Percentiles rank a stretch among this genome's conserved stretches.
phyloP scores from a whole-genome alignment of 2,113 vertebrate genomes.

The Actenoides hombroni region DNA sequence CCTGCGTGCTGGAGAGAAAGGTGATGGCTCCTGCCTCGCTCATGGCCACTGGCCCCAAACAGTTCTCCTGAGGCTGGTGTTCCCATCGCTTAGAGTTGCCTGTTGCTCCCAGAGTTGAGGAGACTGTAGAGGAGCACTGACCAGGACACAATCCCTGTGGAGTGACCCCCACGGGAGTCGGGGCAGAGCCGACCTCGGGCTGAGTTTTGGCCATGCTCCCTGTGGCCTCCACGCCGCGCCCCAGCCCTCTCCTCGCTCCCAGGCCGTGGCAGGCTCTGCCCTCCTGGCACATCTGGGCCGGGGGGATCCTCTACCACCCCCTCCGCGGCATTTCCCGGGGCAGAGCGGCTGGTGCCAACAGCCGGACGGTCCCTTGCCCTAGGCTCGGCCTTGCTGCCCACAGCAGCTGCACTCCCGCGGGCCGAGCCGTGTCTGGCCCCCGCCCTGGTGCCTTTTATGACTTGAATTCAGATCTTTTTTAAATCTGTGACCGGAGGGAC shows the following conservation, averaged over 20 bases:
- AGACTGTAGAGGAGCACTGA: neutral
- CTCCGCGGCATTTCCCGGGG: neutral
- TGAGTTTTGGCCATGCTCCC: neutral
- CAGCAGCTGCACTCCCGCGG: neutral
- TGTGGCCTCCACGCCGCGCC: neutral
- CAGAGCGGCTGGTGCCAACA: neutral
- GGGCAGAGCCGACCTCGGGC: neutral
- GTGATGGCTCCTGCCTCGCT: neutral
- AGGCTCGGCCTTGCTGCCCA: neutral
- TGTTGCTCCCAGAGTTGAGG: neutral
- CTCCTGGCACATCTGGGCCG: no score
- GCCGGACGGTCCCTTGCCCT: neutral
- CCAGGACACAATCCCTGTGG: accelerated
- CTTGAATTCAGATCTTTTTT: accelerated
- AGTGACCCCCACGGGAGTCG: accelerated
- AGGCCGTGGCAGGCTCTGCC: neutral
- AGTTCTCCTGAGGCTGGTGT: accelerated
- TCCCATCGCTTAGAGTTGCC: neutral
- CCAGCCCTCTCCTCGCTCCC: neutral
- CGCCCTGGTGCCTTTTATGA: accelerated
- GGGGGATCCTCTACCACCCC: neutral
- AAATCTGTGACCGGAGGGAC: no score
- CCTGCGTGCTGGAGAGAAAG: neutral
- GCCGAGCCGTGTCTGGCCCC: neutral
- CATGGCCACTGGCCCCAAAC: neutral